Evolutionary conservation across 2,113 vertebrate species (phyloP).

Genomic region (Platysteira castanea): DNA sequence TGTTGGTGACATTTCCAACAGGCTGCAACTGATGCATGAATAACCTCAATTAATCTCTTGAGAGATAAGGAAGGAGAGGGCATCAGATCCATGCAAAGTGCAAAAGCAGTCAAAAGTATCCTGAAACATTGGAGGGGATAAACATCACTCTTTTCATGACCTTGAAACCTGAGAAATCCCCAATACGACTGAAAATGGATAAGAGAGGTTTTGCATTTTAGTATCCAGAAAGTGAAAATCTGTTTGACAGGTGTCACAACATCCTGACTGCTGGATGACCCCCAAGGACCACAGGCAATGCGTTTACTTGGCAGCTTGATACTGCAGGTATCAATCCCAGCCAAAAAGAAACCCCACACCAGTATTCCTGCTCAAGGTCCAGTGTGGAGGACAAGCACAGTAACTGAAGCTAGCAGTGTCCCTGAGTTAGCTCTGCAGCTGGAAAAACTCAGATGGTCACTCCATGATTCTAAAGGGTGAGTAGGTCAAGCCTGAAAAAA

Average conservation of each 20-base stretch:
- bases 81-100: neutral
- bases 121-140: neutral
- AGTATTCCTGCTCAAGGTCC: neutral
- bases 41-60: neutral
- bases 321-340: neutral
- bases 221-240: constrained; percentile 49
- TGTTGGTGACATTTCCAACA: neutral
- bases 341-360: constrained; percentile 24
- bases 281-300: neutral
- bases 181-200: constrained; percentile 51
- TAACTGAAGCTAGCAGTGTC: neutral
- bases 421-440: neutral
- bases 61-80: neutral
- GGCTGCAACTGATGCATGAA: neutral
- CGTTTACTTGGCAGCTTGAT: neutral
- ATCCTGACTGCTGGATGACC: constrained; percentile 36
- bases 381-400: neutral
- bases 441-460: neutral
- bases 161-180: constrained; percentile 68
- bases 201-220: constrained; percentile 39
- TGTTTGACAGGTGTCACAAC: constrained; percentile 64
- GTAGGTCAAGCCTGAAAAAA: neutral
- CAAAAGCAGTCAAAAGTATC: constrained; percentile 26
- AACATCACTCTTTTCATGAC: constrained; percentile 40
- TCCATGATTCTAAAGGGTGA: fast-evolving